Conservation (phyloP, 2,797 vertebrate genomes). For the Myotis pilosus region DNA sequence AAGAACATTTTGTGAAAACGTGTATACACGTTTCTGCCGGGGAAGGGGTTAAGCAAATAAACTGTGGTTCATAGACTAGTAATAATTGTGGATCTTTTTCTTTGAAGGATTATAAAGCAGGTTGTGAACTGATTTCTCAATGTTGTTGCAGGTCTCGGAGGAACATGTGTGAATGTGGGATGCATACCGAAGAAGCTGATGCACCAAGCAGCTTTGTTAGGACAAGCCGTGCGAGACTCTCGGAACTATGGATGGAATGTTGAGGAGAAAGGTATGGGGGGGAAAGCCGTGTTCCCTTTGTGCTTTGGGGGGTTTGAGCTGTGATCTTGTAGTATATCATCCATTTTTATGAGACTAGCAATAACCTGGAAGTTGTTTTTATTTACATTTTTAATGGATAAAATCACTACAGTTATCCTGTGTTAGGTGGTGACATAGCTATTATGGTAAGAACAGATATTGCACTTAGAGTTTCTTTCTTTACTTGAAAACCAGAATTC, state of each 20-base stretch:
- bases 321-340: neutral
- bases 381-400: neutral
- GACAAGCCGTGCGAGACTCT: conserved; percentile 86
- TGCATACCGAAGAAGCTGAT: conserved; percentile 88
- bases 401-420: neutral
- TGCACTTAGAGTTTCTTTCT: neutral
- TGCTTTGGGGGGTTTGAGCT: neutral
- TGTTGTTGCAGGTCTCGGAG: conserved; percentile 84
- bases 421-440: neutral
- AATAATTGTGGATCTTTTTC: neutral
- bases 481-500: neutral
- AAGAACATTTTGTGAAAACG: too few relatives aligned
- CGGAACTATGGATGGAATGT: conserved; percentile 88
- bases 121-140: neutral
- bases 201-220: conserved; percentile 88
- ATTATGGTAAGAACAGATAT: neutral
- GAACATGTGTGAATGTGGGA: conserved; percentile 87
- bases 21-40: too few relatives aligned
- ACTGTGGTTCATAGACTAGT: neutral
- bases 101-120: neutral
- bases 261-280: conserved; percentile 80
- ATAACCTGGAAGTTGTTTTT: neutral
- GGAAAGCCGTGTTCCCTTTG: neutral
- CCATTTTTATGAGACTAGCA: neutral
- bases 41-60: neutral